Percentiles rank a stretch among this genome's conserved stretches.
Conservation (phyloP, 1,140 invertebrate species). For the Platorchestia sp. region DNA sequence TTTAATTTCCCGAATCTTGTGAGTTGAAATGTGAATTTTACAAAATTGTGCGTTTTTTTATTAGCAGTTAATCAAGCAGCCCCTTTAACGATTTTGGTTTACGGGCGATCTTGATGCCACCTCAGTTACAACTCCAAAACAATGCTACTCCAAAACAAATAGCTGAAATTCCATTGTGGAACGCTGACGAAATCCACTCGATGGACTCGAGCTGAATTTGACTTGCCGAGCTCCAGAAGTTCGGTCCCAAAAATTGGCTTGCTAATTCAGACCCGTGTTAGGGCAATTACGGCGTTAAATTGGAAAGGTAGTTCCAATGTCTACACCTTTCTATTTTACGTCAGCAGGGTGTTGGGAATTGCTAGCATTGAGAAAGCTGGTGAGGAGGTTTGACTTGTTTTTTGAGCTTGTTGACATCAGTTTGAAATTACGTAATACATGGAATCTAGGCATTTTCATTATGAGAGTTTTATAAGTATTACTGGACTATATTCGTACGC, state of each 20-base stretch:
- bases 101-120: not conserved
- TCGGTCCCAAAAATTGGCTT: not conserved
- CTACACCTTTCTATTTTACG: not conserved
- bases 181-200: not conserved
- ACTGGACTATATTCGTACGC: too few relatives aligned
- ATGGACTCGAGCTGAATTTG: not conserved
- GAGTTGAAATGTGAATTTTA: too few relatives aligned
- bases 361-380: not conserved
- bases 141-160: not conserved
- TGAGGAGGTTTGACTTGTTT: not conserved
- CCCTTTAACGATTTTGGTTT: not conserved
- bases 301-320: not conserved
- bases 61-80: too few relatives aligned
- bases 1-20: too few relatives aligned
- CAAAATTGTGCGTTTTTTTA: too few relatives aligned
- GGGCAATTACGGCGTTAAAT: not conserved
- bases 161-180: not conserved
- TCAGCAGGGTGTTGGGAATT: not conserved
- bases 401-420: not conserved
- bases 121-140: not conserved
- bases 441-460: not conserved
- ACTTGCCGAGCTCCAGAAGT: not conserved
- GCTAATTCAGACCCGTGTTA: not conserved
- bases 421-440: not conserved
- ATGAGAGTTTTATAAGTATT: not conserved